Base-by-base conservation (phyloP, 2,888 invertebrate species). In the Mantis religiosa region DNA sequence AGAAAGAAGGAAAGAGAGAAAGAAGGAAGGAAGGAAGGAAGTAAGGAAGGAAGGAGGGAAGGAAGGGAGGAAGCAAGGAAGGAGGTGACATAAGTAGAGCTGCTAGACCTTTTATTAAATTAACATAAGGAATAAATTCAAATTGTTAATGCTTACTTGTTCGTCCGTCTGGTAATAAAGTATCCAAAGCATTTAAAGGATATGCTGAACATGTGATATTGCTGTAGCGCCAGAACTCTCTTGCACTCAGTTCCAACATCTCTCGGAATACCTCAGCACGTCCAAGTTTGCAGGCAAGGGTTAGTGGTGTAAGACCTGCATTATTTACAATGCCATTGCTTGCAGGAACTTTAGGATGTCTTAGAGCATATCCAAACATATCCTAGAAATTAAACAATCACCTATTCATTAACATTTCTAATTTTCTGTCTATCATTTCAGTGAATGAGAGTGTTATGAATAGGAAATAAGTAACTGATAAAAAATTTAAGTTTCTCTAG, bases 121-220 rank as follows among this genome's bases (percentile, higher is more conserved):
- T 1, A 41, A 41, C 12, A 12, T 41, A 41, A 41, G 34, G 8
- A 34, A 41, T 12, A 41, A 9, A 9, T 41, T 41, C 41, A 41
- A 41, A 41, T 12, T 41, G 12, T 12, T 41, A 83, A 25, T 85
- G 92, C 95, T 94, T 94, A 99, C 99, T 99, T 91, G 99, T 99
- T 91, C 97, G 95, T 88, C 99, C 99, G 93, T 98, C 98, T 8
- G 99, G 98, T 89, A 98, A 94, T 90, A 99, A 95, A 0, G 99
- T 99, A 93, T 99, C 99, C 91, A 99, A 94, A 2, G 99, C 98
- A 93, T 98, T 98, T 88, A 99, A 94, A 0, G 99, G 99, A 93
- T 99, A 99, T 7, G 98, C 99, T 0, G 99, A 99, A 93, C 99
- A 99, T 15, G 98, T 99, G 91, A 99, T 99, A 92, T 99, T 99